Percentiles rank a stretch among this genome's conserved stretches.
Conservation (phyloP, 2,888 invertebrate species). For the Philereme vetulata region DNA sequence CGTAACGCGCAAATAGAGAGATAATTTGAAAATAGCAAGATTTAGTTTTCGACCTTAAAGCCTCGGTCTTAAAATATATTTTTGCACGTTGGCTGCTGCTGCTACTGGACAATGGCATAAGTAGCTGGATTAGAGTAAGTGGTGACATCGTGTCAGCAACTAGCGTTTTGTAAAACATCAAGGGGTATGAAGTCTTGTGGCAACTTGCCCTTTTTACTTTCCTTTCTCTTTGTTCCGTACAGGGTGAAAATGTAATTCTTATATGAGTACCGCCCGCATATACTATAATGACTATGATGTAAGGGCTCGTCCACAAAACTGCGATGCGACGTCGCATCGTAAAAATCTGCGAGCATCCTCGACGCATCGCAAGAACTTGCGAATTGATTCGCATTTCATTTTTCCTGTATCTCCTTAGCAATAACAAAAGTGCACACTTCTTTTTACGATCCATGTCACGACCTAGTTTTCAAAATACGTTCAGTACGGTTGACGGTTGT, state of each 20-base stretch:
- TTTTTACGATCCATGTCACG: no score
- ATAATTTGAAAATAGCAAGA: conserved; percentile 50
- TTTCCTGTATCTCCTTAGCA: no score
- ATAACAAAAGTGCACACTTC: no score
- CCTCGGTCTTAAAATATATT: conserved; percentile 43
- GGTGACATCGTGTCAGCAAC: conserved; percentile 59
- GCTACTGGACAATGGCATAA: conserved; percentile 55
- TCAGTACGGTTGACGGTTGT: no score
- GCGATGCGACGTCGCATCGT: no score
- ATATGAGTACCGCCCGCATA: no score
- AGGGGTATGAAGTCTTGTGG: conserved; percentile 37
- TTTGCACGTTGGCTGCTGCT: conserved; percentile 37
- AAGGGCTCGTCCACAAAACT: no score
- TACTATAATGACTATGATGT: no score
- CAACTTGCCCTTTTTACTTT: conserved; percentile 46
- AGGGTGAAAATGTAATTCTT: conserved; percentile 9
- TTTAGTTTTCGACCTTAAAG: conserved; percentile 42
- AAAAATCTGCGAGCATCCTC: no score
- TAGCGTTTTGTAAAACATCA: conserved; percentile 43
- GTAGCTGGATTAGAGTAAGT: conserved; percentile 61
- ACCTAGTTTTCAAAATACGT: no score
- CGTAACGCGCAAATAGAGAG: conserved; percentile 62
- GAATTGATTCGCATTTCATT: no score
- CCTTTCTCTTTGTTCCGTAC: conserved; percentile 12
- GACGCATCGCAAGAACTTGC: no score